A percentile compares a stretch with the other conserved stretches of the same genome.
Evolutionary conservation across 2,888 invertebrate species (phyloP).

Genomic region (Isotomurus palustris): DNA sequence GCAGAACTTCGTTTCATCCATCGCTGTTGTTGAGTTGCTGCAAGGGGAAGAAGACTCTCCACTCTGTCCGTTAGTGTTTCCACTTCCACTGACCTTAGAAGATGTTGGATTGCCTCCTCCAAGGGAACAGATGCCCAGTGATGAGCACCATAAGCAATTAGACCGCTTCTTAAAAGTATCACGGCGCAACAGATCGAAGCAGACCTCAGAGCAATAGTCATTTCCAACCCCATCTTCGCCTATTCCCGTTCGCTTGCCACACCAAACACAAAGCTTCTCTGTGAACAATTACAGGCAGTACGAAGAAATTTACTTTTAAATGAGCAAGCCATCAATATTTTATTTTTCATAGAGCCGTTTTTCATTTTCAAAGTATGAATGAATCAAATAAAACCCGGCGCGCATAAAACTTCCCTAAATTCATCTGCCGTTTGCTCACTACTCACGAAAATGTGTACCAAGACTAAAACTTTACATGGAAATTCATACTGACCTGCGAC

Average conservation of each 20-base stretch:
- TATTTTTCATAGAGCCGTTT: too few relatives aligned
- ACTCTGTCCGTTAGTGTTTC: constrained; percentile 5
- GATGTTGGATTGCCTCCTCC: background rate
- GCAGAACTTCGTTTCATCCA: constrained; percentile 38
- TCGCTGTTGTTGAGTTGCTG: background rate
- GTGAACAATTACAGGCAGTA: background rate
- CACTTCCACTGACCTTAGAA: background rate
- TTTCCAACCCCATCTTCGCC: constrained; percentile 17
- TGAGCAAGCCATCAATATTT: too few relatives aligned
- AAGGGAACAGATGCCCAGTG: background rate
- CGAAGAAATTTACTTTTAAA: too few relatives aligned
- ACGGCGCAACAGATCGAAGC: constrained; percentile 36
- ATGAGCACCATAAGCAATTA: constrained; percentile 35
- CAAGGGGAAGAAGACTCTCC: constrained; percentile 5
- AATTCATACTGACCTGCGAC: constrained; percentile 3
- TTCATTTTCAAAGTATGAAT: too few relatives aligned
- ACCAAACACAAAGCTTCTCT: constrained; percentile 32
- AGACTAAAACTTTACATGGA: background rate
- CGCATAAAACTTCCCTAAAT: too few relatives aligned
- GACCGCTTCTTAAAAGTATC: constrained; percentile 38
- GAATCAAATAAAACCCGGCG: too few relatives aligned
- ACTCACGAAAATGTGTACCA: too few relatives aligned
- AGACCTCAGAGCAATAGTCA: constrained; percentile 39
- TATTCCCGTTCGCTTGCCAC: constrained; percentile 19
- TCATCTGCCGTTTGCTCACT: too few relatives aligned